A percentile compares a stretch with the other conserved stretches of the same genome.
Conservation (phyloP, 2,113 vertebrate species). For the Eudyptes chrysolophus region DNA sequence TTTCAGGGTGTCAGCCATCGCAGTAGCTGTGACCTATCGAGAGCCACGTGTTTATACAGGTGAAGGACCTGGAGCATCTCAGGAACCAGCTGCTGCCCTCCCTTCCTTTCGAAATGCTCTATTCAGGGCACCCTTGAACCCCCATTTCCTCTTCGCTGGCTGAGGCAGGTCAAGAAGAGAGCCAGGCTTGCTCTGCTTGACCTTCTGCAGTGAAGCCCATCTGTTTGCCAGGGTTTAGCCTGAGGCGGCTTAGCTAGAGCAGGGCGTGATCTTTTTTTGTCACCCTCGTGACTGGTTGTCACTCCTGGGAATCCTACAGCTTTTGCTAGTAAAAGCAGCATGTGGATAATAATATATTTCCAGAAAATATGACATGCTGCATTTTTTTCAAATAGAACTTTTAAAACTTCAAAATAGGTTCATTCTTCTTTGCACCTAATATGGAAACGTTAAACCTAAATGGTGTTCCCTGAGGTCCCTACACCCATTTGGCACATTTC, state of each 20-base stretch:
- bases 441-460: neutral
- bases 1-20: neutral
- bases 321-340: neutral
- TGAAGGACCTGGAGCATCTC: neutral
- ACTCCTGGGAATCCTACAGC: neutral
- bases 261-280: slow-evolving; percentile 50
- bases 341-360: neutral
- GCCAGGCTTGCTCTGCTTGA: slow-evolving; percentile 13
- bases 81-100: neutral
- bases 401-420: neutral
- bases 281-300: neutral
- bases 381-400: neutral
- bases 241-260: slow-evolving; percentile 57
- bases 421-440: neutral
- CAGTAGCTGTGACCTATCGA: neutral
- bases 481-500: fast-evolving
- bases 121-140: neutral
- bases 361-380: neutral
- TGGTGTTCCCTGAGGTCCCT: neutral
- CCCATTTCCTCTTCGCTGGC: neutral
- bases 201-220: slow-evolving; percentile 33
- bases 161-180: neutral
- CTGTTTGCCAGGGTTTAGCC: slow-evolving; percentile 60
- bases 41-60: neutral
- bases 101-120: neutral